These are phyloP conservation scores for Anniella stebbinsi DNA, from an alignment of 2,797 vertebrate species.

Conservation along the genomic window DNA sequence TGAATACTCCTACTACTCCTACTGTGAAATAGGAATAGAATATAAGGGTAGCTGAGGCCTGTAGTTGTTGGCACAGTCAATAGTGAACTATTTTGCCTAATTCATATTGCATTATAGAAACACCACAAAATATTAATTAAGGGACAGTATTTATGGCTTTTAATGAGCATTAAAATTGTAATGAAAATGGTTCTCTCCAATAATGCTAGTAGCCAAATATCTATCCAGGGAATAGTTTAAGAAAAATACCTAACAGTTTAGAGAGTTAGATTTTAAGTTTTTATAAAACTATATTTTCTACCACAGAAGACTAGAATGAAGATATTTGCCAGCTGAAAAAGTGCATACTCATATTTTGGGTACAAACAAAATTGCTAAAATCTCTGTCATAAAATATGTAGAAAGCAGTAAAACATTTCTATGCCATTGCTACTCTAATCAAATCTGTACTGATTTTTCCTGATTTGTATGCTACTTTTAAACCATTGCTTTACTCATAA, in stretches of 20 bases:
- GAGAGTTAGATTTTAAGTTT: neutral
- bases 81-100: neutral
- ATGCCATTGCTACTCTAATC: conserved; percentile 44
- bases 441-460: neutral
- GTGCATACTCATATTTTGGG: conserved; percentile 17
- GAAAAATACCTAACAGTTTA: neutral
- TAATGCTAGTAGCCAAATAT: neutral
- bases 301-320: conserved; percentile 3
- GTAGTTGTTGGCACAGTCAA: neutral
- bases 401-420: conserved; percentile 48
- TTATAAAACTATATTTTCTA: neutral
- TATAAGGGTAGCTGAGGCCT: neutral
- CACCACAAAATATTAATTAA: neutral
- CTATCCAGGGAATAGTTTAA: neutral
- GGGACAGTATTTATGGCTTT: neutral
- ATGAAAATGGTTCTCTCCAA: neutral
- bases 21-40: neutral
- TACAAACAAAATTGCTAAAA: conserved; percentile 54
- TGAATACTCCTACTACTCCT: neutral
- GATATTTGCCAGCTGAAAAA: conserved; percentile 21
- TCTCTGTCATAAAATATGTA: conserved; percentile 52
- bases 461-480: conserved; percentile 50
- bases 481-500: conserved; percentile 56
- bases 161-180: neutral
- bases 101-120: neutral